phyloP scores from a whole-genome alignment of 2,113 vertebrate species.

The Dipodomys merriami region DNA sequence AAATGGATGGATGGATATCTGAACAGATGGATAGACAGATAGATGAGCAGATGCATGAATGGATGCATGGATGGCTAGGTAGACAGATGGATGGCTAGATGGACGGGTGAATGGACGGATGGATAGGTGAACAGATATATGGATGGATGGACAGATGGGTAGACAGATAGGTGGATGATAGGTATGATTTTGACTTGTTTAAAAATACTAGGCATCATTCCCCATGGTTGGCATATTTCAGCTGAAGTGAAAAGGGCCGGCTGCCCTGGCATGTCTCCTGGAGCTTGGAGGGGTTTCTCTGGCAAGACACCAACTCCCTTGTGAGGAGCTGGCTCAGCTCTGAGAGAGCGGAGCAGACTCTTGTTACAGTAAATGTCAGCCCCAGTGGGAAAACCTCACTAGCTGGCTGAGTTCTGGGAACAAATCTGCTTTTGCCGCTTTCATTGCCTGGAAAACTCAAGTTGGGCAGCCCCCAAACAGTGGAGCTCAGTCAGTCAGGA shows the following conservation, averaged over 20 bases:
- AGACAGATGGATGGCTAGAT: too few species aligned
- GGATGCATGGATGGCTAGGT: neutral
- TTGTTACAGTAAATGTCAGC: conserved; percentile 79
- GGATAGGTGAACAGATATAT: rapidly evolving
- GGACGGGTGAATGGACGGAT: neutral
- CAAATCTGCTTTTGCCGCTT: conserved; percentile 65
- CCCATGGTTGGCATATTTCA: neutral
- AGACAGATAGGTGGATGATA: neutral
- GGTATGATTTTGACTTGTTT: neutral
- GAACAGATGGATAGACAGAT: neutral
- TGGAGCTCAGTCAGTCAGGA: conserved; percentile 59
- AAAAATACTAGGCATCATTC: neutral
- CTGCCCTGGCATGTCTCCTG: neutral
- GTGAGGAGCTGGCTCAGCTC: conserved; percentile 44
- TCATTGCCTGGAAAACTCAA: conserved; percentile 69
- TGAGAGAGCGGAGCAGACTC: conserved; percentile 67
- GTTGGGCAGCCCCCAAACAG: conserved; percentile 48
- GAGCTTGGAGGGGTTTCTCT: conserved; percentile 69
- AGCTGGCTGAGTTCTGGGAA: conserved; percentile 72
- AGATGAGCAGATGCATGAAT: neutral
- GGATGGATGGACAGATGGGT: neutral
- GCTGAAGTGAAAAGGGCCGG: neutral
- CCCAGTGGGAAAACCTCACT: conserved; percentile 74
- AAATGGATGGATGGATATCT: neutral
- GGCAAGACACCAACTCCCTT: conserved; percentile 47